phyloP scores from a whole-genome alignment of 2,797 vertebrate genomes.

The Amblyraja radiata region DNA sequence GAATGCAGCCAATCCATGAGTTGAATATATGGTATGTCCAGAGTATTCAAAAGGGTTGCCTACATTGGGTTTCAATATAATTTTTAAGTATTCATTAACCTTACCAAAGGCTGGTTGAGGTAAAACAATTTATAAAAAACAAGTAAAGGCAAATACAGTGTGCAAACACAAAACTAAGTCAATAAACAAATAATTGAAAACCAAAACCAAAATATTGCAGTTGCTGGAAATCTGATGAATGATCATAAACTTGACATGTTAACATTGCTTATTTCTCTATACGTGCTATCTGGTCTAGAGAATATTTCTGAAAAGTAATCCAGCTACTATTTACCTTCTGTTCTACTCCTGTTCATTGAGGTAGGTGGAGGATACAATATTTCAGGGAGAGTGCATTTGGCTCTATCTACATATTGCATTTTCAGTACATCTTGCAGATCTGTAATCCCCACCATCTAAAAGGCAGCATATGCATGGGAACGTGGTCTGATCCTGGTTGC shows the following conservation, averaged over 20 bases:
- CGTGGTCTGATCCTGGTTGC: neutral
- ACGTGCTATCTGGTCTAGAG: no score
- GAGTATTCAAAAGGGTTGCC: neutral
- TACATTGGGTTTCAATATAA: neutral
- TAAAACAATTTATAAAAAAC: neutral
- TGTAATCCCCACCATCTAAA: neutral
- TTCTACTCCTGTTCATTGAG: neutral
- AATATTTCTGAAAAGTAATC: neutral
- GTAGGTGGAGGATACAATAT: neutral
- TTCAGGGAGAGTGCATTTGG: neutral
- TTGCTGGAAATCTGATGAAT: no score
- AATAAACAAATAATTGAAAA: neutral
- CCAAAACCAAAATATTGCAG: no score
- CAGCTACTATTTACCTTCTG: neutral
- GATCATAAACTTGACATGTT: no score
- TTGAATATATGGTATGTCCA: neutral
- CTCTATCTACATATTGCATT: neutral
- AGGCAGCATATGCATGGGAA: neutral
- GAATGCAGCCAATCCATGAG: neutral
- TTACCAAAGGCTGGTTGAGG: neutral
- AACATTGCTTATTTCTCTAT: no score
- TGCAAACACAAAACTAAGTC: neutral
- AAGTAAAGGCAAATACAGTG: neutral
- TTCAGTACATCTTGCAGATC: no score
- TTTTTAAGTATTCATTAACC: neutral